Evolutionary conservation across 2,888 invertebrate species (phyloP).

Genomic region (Scaptomyza tumidula): DNA sequence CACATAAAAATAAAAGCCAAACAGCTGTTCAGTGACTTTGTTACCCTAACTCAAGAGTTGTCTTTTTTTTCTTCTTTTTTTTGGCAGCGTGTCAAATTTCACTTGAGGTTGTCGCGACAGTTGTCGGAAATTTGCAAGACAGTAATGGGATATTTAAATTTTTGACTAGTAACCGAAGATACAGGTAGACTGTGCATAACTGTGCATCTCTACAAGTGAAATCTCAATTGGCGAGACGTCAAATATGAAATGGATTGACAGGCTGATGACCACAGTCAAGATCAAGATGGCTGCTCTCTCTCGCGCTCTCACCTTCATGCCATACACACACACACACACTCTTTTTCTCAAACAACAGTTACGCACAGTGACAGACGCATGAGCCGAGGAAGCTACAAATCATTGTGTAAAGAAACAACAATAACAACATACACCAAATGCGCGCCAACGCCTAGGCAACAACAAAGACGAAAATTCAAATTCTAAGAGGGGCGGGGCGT

Average conservation of each 20-base stretch:
- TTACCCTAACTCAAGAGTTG: neutral
- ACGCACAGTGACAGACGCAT: constrained; percentile 13
- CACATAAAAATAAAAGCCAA: neutral
- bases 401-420: constrained; percentile 31
- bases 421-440: constrained; percentile 46
- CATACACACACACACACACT: neutral
- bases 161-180: constrained; percentile 26
- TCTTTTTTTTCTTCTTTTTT: constrained; percentile 10
- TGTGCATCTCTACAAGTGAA: constrained; percentile 53
- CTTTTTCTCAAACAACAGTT: constrained; percentile 14
- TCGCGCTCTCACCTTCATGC: neutral
- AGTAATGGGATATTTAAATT: constrained; percentile 48
- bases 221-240: constrained; percentile 30
- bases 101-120: constrained; percentile 49
- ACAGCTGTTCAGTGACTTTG: constrained; percentile 39
- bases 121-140: constrained; percentile 44
- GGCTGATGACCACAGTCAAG: constrained; percentile 41
- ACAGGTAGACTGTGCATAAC: constrained; percentile 32
- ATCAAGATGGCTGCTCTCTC: constrained; percentile 46
- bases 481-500: constrained; percentile 10
- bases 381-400: constrained; percentile 38
- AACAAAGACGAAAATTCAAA: constrained; percentile 28
- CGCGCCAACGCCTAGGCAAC: constrained; percentile 48
- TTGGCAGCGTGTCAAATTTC: constrained; percentile 59
- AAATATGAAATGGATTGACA: constrained; percentile 39